Percentiles rank a stretch among this genome's conserved stretches.
Evolutionary conservation across 2,113 vertebrate genomes (phyloP).

Genomic region (Megaleporinus macrocephalus): DNA sequence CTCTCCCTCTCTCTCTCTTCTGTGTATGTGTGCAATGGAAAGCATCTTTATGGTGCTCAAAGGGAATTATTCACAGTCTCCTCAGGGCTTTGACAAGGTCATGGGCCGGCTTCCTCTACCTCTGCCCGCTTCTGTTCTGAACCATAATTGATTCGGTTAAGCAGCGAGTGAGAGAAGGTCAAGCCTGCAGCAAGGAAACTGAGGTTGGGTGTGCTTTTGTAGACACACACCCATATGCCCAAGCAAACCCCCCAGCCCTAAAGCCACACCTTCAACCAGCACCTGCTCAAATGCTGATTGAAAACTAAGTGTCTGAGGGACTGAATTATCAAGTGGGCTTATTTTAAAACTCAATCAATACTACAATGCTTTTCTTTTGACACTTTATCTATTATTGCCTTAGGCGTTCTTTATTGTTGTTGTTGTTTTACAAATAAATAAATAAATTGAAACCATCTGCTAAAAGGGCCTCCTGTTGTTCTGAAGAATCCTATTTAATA

Average conservation of each 20-base stretch:
- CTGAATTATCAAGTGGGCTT: not conserved
- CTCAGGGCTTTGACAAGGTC: conserved; percentile 77
- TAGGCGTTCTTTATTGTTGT: not conserved
- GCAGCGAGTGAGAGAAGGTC: conserved; percentile 75
- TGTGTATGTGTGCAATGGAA: conserved; percentile 42
- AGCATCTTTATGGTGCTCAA: conserved; percentile 72
- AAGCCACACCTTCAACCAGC: conserved; percentile 46
- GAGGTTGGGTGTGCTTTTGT: conserved; percentile 18
- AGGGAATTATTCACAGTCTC: conserved; percentile 80
- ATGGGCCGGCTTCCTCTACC: conserved; percentile 60
- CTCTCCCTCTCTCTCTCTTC: conserved; percentile 13
- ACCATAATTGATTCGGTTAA: conserved; percentile 83
- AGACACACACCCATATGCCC: conserved; percentile 37
- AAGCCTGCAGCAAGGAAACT: conserved; percentile 64
- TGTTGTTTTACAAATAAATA: not conserved
- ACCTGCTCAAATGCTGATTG: conserved; percentile 44
- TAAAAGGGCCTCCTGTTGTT: too few relatives aligned
- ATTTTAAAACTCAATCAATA: too few relatives aligned
- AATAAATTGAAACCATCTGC: too few relatives aligned
- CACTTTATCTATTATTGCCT: not conserved
- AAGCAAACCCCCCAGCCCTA: not conserved
- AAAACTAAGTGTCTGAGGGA: not conserved
- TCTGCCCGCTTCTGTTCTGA: conserved; percentile 72
- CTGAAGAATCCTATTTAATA: too few relatives aligned
- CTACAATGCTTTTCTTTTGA: not conserved